These are phyloP conservation scores for Drosophila pseudoobscura DNA, from an alignment of 1,140 invertebrate genomes.

Conservation along the genomic window DNA sequence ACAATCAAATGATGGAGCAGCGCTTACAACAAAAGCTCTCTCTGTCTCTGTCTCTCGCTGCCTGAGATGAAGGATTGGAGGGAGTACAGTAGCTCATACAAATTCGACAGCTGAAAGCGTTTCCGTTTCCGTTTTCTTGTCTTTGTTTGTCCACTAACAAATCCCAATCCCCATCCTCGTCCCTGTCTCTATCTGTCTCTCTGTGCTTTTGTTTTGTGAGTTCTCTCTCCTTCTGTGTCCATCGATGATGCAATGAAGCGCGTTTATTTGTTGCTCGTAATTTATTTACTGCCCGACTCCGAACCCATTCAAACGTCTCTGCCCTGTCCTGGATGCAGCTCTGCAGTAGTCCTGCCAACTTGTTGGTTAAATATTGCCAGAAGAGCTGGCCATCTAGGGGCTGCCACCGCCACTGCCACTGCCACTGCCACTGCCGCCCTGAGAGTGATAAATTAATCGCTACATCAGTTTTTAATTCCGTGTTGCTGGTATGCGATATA, in stretches of 20 bases:
- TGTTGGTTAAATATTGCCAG: conserved; percentile 78
- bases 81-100: conserved; percentile 60
- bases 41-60: background rate
- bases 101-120: conserved; percentile 80
- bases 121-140: conserved; percentile 80
- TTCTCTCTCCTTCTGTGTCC: conserved; percentile 14
- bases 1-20: conserved; percentile 80
- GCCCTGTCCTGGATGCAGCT: conserved; percentile 8
- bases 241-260: conserved; percentile 64
- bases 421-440: conserved; percentile 29
- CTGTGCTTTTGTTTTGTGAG: conserved; percentile 4
- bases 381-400: conserved; percentile 49
- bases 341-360: conserved; percentile 47
- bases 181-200: conserved; percentile 34
- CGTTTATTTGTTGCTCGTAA: conserved; percentile 82
- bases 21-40: conserved; percentile 65
- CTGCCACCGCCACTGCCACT: conserved; percentile 14
- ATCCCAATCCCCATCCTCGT: conserved; percentile 27
- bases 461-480: conserved; percentile 83
- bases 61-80: background rate
- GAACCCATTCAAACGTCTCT: conserved; percentile 27
- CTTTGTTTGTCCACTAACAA: conserved; percentile 62
- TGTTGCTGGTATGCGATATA: conserved; percentile 77
- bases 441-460: conserved; percentile 83
- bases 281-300: conserved; percentile 79